These are phyloP conservation scores for Hyaena hyaena DNA, from an alignment of 2,113 vertebrate genomes.

Conservation along the genomic window DNA sequence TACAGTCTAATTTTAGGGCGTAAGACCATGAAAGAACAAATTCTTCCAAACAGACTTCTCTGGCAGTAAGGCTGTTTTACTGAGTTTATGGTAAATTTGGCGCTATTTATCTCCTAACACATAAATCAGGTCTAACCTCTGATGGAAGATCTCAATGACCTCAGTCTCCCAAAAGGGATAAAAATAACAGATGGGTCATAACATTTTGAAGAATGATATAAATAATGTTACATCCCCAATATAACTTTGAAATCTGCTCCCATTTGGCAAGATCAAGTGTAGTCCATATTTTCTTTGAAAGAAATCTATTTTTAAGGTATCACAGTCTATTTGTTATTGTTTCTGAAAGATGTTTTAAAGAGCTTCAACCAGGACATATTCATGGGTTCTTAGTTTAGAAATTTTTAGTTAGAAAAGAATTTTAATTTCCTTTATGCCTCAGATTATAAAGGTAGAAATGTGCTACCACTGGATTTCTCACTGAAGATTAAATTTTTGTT, in stretches of 20 bases:
- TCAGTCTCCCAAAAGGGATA: background rate
- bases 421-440: background rate
- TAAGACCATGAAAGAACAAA: background rate
- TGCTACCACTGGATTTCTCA: background rate
- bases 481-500: background rate
- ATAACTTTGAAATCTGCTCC: background rate
- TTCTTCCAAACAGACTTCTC: background rate
- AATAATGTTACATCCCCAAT: background rate
- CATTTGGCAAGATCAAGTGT: background rate
- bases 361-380: background rate
- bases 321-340: background rate
- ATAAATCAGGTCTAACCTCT: background rate
- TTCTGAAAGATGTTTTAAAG: background rate
- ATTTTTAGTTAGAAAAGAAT: background rate
- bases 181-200: background rate
- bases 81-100: background rate
- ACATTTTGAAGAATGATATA: background rate
- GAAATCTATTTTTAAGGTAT: background rate
- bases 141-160: background rate
- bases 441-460: slow-evolving; percentile 6
- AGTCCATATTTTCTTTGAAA: background rate
- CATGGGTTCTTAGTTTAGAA: background rate
- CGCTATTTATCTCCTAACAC: background rate
- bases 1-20: background rate
- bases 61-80: background rate